Evolutionary conservation across 2,797 vertebrate species (phyloP).

Genomic region (Discoglossus pictus): DNA sequence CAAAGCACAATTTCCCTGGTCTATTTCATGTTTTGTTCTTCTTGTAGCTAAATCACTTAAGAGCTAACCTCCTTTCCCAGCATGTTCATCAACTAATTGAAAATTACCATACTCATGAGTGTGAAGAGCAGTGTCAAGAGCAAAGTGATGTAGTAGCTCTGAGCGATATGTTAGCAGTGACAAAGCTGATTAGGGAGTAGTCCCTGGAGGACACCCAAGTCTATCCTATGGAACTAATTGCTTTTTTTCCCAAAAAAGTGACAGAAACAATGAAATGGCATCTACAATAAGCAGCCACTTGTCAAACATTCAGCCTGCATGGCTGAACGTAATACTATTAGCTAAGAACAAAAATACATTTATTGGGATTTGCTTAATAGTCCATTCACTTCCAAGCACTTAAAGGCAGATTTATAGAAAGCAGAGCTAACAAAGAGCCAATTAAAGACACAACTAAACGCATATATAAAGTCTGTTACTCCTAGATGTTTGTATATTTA

Average conservation of each 20-base stretch:
- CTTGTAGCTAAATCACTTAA: constrained; percentile 43
- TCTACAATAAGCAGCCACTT: constrained; percentile 53
- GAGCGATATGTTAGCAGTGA: constrained; percentile 27
- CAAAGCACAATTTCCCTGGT: background rate
- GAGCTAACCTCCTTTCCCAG: constrained; percentile 53
- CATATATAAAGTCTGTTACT: constrained; percentile 4
- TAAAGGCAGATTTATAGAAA: constrained; percentile 41
- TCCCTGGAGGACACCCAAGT: constrained; percentile 55
- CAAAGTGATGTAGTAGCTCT: constrained; percentile 16
- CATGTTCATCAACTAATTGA: constrained; percentile 57
- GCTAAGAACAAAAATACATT: constrained; percentile 37
- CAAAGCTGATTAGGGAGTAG: constrained; percentile 46
- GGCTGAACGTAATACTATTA: constrained; percentile 30
- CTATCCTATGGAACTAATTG: constrained; percentile 55
- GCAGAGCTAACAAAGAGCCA: constrained; percentile 20
- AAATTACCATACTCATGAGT: constrained; percentile 53
- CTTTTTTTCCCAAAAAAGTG: constrained; percentile 55
- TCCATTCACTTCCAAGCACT: constrained; percentile 38
- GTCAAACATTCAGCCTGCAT: constrained; percentile 48
- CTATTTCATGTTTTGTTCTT: constrained; percentile 48
- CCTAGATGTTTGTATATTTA: constrained; percentile 7
- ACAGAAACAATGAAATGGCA: constrained; percentile 40
- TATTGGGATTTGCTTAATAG: constrained; percentile 42
- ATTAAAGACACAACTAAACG: constrained; percentile 37
- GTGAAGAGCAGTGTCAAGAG: constrained; percentile 16